Base-by-base conservation (phyloP, 2,113 vertebrate genomes). In the Leucopsar rothschildi region DNA sequence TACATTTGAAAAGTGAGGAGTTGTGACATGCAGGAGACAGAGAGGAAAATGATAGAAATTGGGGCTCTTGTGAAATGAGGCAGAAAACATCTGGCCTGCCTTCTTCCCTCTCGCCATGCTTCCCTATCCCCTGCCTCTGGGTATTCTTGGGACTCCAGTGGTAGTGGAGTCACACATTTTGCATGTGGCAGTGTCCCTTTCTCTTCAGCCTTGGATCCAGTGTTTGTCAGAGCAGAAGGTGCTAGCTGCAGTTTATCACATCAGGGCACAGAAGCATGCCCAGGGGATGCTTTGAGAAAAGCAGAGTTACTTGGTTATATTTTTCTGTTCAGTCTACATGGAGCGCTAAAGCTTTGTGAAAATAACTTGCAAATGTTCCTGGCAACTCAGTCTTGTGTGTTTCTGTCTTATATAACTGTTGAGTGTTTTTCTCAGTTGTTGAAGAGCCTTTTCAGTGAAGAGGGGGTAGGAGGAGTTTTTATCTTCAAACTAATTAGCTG, bases 401-500 rank as follows among this genome's bases (percentile, higher is more conserved):
- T 93, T 86, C 15, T 81, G 71, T 57, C 42, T 81, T 88, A 18
- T 1, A 2, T 64, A 90, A 60, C 75, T 60, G 21, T 69, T 33
- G 47, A 70, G 29, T 77, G 59, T 81, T 96, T 71, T 70, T 47
- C 60, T 95, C 22, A 39, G 57, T 68, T 94, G 56, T 40, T 71
- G 76, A 60, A 95, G 73, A 90, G 31, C 37, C n/a, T 18, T 70
- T 90, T 68, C 57, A 60, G 42, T 33, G 77, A 91, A 33, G 60
- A 81, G 23, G 25, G 42, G 9, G 12, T 2, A 15, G 49, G 40
- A 90, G 47, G 61, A 78, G 47, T 90, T 96, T 71, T 81, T 92
- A 45, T 83, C 56, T 95, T 88, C 88, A 95, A 94, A 81, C 69
- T 82, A 94, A 71, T 95, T 94, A 93, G 95, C 92, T 15, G 0